phyloP scores from a whole-genome alignment of 2,797 vertebrate genomes.

The Vespertilio murinus region DNA sequence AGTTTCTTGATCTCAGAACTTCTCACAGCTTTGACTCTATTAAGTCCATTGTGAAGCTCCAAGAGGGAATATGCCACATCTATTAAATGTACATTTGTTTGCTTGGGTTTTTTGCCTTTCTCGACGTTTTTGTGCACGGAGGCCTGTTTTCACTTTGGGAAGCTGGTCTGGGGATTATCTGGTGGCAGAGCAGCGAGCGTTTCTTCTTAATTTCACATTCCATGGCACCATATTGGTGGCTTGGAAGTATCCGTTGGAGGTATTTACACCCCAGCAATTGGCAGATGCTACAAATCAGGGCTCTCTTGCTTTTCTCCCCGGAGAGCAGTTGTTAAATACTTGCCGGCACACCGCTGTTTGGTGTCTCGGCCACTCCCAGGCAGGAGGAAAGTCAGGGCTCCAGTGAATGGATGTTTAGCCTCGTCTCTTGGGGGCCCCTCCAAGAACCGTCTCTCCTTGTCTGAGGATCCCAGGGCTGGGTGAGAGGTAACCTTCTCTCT shows the following conservation, averaged over 20 bases:
- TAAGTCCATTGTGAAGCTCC: neutral
- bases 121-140: neutral
- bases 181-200: neutral
- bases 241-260: neutral
- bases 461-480: neutral
- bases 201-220: neutral
- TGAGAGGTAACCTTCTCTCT: neutral
- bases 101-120: neutral
- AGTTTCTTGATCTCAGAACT: neutral
- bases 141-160: neutral
- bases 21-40: neutral
- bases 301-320: neutral
- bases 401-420: neutral
- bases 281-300: neutral
- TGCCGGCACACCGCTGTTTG: no score
- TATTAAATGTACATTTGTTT: neutral
- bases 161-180: neutral
- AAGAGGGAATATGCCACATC: neutral
- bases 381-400: neutral
- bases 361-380: neutral
- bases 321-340: neutral
- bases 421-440: neutral
- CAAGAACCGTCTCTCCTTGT: neutral
- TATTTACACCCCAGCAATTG: neutral
- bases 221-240: neutral